A percentile compares a stretch with the other conserved stretches of the same genome.
Evolutionary conservation across 2,888 invertebrate species (phyloP).

Genomic region (Eulithis prunata): DNA sequence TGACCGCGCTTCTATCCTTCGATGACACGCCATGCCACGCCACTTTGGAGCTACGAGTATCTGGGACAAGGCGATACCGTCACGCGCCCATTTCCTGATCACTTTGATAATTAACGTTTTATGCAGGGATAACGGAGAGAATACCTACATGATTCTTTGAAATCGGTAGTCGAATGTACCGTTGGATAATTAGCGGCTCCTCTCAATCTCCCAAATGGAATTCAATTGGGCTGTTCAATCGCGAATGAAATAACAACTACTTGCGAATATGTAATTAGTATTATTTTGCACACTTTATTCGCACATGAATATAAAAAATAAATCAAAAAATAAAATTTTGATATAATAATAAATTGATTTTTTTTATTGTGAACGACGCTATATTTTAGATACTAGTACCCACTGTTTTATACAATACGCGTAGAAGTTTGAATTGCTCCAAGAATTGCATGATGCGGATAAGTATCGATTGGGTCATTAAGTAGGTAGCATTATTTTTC

Average conservation of each 20-base stretch:
- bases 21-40: conserved; percentile 80
- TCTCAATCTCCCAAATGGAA: conserved; percentile 26
- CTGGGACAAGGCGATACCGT: conserved; percentile 73
- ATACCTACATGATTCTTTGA: conserved; percentile 32
- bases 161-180: conserved; percentile 36
- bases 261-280: conserved; percentile 28
- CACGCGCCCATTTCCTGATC: conserved; percentile 69
- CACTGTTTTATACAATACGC: too few relatives aligned
- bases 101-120: conserved; percentile 42
- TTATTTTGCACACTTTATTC: too few relatives aligned
- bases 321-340: too few relatives aligned
- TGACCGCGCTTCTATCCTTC: conserved; percentile 65
- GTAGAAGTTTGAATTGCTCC: too few relatives aligned
- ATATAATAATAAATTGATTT: too few relatives aligned
- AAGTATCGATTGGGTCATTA: conserved; percentile 31
- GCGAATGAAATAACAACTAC: conserved; percentile 24
- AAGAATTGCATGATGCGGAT: conserved; percentile 1
- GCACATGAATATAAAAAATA: too few relatives aligned
- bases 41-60: conserved; percentile 56
- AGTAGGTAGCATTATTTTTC: conserved; percentile 37
- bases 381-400: too few relatives aligned
- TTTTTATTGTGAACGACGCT: too few relatives aligned
- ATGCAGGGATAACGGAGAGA: conserved; percentile 32
- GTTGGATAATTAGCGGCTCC: conserved; percentile 39
- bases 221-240: conserved; percentile 29